Base-by-base conservation (phyloP, 2,797 vertebrate species). In the Hybognathus amarus region DNA sequence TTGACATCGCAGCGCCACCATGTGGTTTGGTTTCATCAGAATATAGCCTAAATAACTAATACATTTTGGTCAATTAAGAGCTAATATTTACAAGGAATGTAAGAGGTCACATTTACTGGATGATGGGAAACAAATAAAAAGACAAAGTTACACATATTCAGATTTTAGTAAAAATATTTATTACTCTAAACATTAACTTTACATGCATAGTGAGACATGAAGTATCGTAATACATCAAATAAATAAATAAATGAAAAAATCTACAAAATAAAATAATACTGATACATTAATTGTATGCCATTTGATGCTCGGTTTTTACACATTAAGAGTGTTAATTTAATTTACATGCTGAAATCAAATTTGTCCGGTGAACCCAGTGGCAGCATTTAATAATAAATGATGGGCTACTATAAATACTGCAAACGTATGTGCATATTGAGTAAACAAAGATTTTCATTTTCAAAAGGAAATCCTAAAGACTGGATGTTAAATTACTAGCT, bases 121-220 rank as follows among this genome's bases (percentile, higher is more conserved):
- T 68, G 7, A 11, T 40, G 24, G n/a, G 18, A 33, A 8, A 63
- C 20, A 71, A 71, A 50, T 78, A 61, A 63, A 70, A 15, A 3
- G 36, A 74, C 30, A 45, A 54, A n/a, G 13, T 15, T 1, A 75
- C 75, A 80, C n/a, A 70, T 27, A 33, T 67, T 69, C 5, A 47
- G 22, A 68, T 73, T 79, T 80, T 17, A 80, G 24, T 71, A 83
- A 73, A 77, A 82, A 83, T 7, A 47, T 59, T 85, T 87, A 87
- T 87, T 87, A 56, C 77, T 61, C 76, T 80, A 82, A 78, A 80
- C 77, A 66, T 80, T 63, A 79, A 85, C 52, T 85, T 83, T 83
- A 83, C 86, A 87, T 83, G 86, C 83, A 87, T 82, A 87, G 83
- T 83, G 80, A 68, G 22, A 59, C 64, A 50, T 74, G 40, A 42